Conservation (phyloP, 2,113 vertebrate genomes). For the Apteryx owenii region DNA sequence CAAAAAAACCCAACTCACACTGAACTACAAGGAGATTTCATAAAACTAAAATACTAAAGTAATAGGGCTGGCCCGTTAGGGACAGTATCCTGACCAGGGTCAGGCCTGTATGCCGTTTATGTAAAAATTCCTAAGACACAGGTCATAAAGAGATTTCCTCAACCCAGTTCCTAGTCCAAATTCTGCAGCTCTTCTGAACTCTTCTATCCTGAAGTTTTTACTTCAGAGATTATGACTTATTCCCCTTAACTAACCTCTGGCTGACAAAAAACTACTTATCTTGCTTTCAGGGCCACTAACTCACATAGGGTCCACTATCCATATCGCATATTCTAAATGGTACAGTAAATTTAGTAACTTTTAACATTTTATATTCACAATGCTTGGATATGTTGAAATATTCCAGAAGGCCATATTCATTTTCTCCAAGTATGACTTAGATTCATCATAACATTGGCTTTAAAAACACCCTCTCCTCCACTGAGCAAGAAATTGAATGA, state of each 20-base stretch:
- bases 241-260: fast-evolving
- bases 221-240: background rate
- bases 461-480: background rate
- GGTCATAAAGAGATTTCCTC: background rate
- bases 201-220: background rate
- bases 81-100: background rate
- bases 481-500: background rate
- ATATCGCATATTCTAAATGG: background rate
- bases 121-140: background rate
- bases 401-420: background rate
- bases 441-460: background rate
- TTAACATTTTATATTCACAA: background rate
- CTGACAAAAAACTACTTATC: background rate
- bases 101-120: fast-evolving
- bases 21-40: background rate
- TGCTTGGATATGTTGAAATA: background rate
- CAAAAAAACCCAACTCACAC: background rate
- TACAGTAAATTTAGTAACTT: background rate
- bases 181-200: background rate
- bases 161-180: background rate
- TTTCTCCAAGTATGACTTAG: background rate
- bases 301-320: background rate
- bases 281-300: background rate
- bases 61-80: background rate
- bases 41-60: background rate